Evolutionary conservation across 2,888 invertebrate genomes (phyloP), one percentile per base, ranked within the genome.

Genomic region (Halictus ligatus): DNA sequence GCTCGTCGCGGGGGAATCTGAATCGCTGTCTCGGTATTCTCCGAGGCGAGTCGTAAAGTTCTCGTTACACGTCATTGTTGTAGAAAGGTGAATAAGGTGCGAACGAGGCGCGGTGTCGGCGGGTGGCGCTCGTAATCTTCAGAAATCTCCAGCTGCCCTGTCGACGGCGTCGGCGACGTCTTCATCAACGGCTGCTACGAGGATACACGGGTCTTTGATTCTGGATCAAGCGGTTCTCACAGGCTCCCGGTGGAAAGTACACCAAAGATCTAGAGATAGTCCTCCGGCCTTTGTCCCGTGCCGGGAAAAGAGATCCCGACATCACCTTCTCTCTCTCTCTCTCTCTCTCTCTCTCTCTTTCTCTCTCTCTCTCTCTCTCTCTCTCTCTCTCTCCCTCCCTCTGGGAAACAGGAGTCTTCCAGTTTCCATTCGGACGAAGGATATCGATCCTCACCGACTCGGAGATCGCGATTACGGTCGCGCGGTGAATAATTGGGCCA

Each of bases 1-100:
- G 54, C 10, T 46, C 46, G 46, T n/a, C 54, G 54, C 15, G 50
- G 2, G 21, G 29, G 71, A 60, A 77, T 84, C 75, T 81, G 78
- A 86, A 83, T 81, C 75, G 50, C 77, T 15, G 60, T 13, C 60
- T 21, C 71, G 80, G 48, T 76, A 78, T 69, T 81, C 73, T 80
- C 81, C 25, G 64, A 21, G 71, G 73, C 75, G 81, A 85, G 85
- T 89, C 90, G 91, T 91, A 88, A 90, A 90, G 88, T 84, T 88
- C 91, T 91, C 89, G 90, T 91, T 91, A 90, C 86, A 72, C 87
- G 83, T 88, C 82, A 89, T 91, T 91, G 91, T 91, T 84, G 86
- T 79, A 77, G 90, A 83, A 88, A 88, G 85, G 85, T 83, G 85
- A 87, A 88, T 83, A 87, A 91, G 89, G 80, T 84, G 90, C 81